A percentile compares a stretch with the other conserved stretches of the same genome.
phyloP scores from a whole-genome alignment of 2,113 vertebrate genomes.

The Lagenorhynchus albirostris region DNA sequence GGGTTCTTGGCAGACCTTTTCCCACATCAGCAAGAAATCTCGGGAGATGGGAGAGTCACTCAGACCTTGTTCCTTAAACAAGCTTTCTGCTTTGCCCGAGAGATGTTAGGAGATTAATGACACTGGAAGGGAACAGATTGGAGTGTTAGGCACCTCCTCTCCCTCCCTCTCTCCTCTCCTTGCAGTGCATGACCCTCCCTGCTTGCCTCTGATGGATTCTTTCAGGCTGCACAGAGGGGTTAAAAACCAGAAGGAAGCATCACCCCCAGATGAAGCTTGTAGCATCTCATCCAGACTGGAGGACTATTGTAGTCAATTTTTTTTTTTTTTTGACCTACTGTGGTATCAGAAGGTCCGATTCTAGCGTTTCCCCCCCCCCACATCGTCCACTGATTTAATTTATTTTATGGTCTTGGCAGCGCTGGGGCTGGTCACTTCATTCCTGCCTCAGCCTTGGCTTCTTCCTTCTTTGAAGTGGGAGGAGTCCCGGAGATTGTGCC shows the following conservation, averaged over 20 bases:
- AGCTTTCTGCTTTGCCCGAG: conserved; percentile 65
- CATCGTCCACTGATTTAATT: not conserved
- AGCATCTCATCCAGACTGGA: not conserved
- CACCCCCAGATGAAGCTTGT: not conserved
- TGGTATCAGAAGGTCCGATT: not conserved
- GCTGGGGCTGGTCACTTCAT: not conserved
- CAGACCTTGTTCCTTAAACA: conserved; percentile 80
- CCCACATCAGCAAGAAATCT: conserved; percentile 79
- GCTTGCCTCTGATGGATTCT: not conserved
- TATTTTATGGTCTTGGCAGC: not conserved
- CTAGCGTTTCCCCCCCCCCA: not conserved
- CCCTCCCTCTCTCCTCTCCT: not conserved
- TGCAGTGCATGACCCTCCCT: not conserved
- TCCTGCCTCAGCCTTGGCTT: not conserved
- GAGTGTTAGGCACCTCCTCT: not conserved
- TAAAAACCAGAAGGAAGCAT: not conserved
- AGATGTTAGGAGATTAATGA: conserved; percentile 62
- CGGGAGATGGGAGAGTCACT: conserved; percentile 64
- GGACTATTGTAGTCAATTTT: not conserved
- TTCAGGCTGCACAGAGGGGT: not conserved
- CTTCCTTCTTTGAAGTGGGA: not conserved
- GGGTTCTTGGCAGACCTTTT: conserved; percentile 80
- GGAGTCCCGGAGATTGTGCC: conserved; percentile 4
- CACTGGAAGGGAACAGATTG: conserved; percentile 20
- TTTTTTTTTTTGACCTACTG: not conserved